These are phyloP conservation scores for Ceratotherium simum DNA, from an alignment of 2,113 vertebrate genomes.

Conservation along the genomic window DNA sequence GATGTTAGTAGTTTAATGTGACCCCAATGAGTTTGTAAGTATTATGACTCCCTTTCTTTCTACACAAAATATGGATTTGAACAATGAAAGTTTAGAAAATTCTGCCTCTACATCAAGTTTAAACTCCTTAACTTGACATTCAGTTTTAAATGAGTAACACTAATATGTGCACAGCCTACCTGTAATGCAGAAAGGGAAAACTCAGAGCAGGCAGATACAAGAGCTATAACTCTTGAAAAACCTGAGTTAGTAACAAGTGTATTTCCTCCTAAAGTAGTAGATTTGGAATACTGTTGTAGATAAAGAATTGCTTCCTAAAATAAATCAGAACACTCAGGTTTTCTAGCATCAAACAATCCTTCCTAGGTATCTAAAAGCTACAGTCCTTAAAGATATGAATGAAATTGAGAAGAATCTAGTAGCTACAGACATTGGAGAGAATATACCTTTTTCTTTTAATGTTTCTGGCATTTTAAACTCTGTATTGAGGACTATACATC, in stretches of 20 bases:
- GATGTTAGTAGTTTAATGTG: conserved; percentile 23
- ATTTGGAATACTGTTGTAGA: neutral
- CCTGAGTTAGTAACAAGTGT: conserved; percentile 23
- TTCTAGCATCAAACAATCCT: neutral
- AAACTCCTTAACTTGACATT: conserved; percentile 38
- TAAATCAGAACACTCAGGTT: neutral
- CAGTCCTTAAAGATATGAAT: neutral
- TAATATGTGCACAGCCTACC: neutral
- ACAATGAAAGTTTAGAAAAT: conserved; percentile 64
- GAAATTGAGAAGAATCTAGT: conserved; percentile 9
- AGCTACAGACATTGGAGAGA: neutral
- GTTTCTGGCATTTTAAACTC: conserved; percentile 10
- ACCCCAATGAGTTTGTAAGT: conserved; percentile 14
- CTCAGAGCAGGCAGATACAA: neutral
- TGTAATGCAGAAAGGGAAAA: neutral
- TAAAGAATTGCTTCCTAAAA: conserved; percentile 5
- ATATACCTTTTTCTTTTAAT: neutral
- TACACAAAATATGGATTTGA: conserved; percentile 53
- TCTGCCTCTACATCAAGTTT: neutral
- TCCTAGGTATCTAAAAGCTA: conserved; percentile 46
- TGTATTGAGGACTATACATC: neutral
- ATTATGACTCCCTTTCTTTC: neutral
- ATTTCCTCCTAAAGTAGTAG: neutral
- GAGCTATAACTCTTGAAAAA: conserved; percentile 3
- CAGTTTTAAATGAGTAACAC: neutral